These are phyloP conservation scores for Tetraneura akinire DNA, from an alignment of 1,140 invertebrate genomes.

Conservation along the genomic window DNA sequence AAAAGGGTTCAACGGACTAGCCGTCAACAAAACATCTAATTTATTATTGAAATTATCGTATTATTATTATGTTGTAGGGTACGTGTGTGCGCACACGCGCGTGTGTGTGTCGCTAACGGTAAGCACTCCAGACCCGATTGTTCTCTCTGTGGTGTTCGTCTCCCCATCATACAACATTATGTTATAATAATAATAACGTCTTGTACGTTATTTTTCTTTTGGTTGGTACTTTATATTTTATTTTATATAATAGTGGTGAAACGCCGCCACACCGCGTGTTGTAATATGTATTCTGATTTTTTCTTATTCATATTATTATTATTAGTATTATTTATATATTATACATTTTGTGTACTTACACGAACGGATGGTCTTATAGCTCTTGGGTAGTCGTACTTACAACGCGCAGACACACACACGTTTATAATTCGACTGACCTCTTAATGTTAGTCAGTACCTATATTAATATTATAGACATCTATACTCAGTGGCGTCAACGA, in stretches of 20 bases:
- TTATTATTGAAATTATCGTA: slow-evolving; percentile 50
- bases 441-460: slow-evolving; percentile 5
- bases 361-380: background rate
- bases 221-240: slow-evolving; percentile 20
- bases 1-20: slow-evolving; percentile 47
- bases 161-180: no score
- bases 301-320: background rate
- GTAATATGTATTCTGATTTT: background rate
- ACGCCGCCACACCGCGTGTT: background rate
- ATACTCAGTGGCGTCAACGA: background rate
- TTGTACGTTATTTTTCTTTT: slow-evolving; percentile 15
- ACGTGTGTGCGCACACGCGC: background rate
- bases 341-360: background rate
- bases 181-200: no score
- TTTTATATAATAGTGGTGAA: background rate
- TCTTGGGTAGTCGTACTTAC: no score
- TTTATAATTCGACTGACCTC: background rate
- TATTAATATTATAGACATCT: no score
- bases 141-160: slow-evolving; percentile 7
- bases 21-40: slow-evolving; percentile 50
- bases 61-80: no score
- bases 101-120: slow-evolving; percentile 34
- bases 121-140: slow-evolving; percentile 26
- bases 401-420: background rate
- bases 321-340: no score